Evolutionary conservation across 2,797 vertebrate genomes (phyloP), one percentile per base, ranked within the genome.

Genomic region (Poliocrania exsul): DNA sequence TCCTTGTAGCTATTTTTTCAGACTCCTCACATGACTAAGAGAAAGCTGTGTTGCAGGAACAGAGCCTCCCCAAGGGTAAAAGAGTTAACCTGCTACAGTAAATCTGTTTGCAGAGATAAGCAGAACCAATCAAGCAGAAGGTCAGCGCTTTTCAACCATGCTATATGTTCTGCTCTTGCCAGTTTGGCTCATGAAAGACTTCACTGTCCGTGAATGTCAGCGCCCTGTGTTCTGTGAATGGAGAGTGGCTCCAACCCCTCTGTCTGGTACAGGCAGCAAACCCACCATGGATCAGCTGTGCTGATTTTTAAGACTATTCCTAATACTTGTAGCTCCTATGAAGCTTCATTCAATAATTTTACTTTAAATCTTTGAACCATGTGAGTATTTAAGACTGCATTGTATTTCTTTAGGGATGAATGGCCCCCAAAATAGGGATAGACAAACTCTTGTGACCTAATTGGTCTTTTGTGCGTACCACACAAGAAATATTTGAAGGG

Each of bases 21-120:
- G 9, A 12, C 33, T 56, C 15, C 58, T 94, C 46, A 86, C 58
- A 62, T 24, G n/a, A 40, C 50, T n/a, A 47, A 84, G 93, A 61
- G 89, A 96, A 95, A 97, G 81, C 88, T 91, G n/a, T 91, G 81
- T 83, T 88, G 81, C 85, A 91, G 92, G 90, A 81, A 77, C 69
- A 84, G 17, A 88, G 67, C 81, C 58, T 81, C 95, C 56, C 25
- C 33, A n/a, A 78, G 87, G 81, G 91, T 89, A 90, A 89, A 92
- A 81, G 71, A 92, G 65, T 78, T 91, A 66, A 74, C 50, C 42
- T 77, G 49, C 46, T 87, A 50, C 31, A 28, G 24, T 83, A 51
- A 81, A 57, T 47, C 10, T 74, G 25, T 86, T 84, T 91, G 67
- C 73, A 93, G 74, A 71, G 46, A 78, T 29, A 67, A 90, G n/a